A percentile compares a stretch with the other conserved stretches of the same genome.
phyloP scores from a whole-genome alignment of 2,113 vertebrate genomes.

The Daphoenositta chrysoptera region DNA sequence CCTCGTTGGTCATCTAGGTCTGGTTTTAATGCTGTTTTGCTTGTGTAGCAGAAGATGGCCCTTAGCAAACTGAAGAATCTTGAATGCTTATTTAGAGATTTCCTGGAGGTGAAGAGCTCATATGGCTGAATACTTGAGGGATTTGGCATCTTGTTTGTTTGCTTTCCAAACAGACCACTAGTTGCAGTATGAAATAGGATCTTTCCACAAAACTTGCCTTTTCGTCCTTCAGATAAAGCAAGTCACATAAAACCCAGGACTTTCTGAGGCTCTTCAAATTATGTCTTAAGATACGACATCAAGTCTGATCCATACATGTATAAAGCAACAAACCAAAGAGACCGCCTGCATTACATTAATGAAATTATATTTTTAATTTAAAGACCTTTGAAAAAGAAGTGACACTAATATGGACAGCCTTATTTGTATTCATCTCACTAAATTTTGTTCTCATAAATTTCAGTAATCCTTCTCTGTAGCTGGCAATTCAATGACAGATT shows the following conservation, averaged over 20 bases:
- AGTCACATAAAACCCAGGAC: neutral
- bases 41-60: neutral
- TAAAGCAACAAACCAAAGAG: neutral
- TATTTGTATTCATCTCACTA: slow-evolving; percentile 3
- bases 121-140: neutral
- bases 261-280: neutral
- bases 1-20: neutral
- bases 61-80: neutral
- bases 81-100: neutral
- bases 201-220: neutral
- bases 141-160: neutral
- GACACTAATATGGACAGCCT: neutral
- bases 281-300: neutral
- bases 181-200: neutral
- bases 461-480: neutral
- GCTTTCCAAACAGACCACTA: neutral
- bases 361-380: neutral
- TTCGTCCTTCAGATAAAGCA: neutral
- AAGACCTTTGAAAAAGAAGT: neutral
- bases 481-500: neutral
- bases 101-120: neutral
- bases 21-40: neutral
- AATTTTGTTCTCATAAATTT: neutral
- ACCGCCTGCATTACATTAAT: neutral
- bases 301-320: neutral